Evolutionary conservation across 2,888 invertebrate genomes (phyloP), one percentile per base, ranked within the genome.

Genomic region (Eucera pruinosa): DNA sequence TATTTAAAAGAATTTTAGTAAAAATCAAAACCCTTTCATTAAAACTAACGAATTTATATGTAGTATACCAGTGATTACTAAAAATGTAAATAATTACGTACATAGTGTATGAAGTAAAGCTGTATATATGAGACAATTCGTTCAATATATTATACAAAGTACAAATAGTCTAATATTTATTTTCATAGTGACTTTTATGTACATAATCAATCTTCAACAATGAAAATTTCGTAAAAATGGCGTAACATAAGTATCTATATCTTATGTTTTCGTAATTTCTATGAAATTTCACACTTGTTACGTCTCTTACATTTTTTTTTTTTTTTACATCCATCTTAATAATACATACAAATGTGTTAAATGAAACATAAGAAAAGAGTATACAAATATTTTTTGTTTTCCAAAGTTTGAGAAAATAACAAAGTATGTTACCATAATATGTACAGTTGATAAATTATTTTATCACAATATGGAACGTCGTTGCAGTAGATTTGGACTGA

Each of bases 361-460:
- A 48, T 67, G 50, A 76, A 74, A 76, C 66, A 50, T 67, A 71
- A 50, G 47, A 61, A 75, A 60, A 50, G 52, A 57, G 58, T 74
- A 64, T 54, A 64, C 41, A 77, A 75, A 61, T 47, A 65, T 47
- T 50, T 39, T 23, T 50, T 45, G 61, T 45, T 62, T 67, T 65
- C 18, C 52, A 66, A 73, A 75, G 25, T 65, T n/a, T 66, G 57
- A 41, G 25, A 66, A 72, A 61, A 50, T 62, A 57, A 61, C 54
- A 62, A 69, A 69, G 62, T 58, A 58, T 45, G 60, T 61, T 64
- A 62, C 43, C 60, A 64, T 58, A 70, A 55, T 79, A 73, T 80
- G 20, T 81, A 76, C 80, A 76, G n/a, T 71, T 60, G 62, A 68
- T 80, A 79, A 80, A 71, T 79, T 79, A 80, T 47, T 67, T 79